phyloP scores from a whole-genome alignment of 2,888 invertebrate genomes.

The Microctonus brassicae region DNA sequence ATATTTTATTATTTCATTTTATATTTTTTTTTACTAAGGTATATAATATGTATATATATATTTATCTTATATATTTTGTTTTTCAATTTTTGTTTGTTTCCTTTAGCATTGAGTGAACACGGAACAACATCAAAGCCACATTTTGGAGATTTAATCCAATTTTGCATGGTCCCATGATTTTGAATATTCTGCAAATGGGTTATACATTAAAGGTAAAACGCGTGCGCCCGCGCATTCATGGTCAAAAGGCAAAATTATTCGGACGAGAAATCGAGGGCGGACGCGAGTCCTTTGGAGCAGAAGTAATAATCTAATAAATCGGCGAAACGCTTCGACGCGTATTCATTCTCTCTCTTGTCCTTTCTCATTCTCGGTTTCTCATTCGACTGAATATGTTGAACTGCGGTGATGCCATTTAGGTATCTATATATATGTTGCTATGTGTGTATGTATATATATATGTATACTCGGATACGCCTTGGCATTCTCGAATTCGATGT shows the following conservation, averaged over 20 bases:
- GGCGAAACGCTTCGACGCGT: slow-evolving; percentile 23
- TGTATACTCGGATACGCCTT: background rate
- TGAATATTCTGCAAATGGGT: slow-evolving; percentile 16
- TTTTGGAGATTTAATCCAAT: slow-evolving; percentile 16
- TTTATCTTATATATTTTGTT: background rate
- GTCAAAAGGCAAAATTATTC: background rate
- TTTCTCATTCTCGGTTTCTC: slow-evolving; percentile 5
- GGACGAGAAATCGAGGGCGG: slow-evolving; percentile 6
- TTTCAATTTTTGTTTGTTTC: background rate
- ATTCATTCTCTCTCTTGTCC: background rate
- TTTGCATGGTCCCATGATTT: slow-evolving; percentile 11
- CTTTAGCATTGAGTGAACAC: background rate
- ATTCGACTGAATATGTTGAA: background rate
- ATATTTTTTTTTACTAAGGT: background rate
- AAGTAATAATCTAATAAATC: slow-evolving; percentile 61
- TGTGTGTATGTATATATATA: background rate
- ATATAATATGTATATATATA: too few relatives aligned
- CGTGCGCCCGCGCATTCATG: background rate
- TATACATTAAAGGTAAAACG: background rate
- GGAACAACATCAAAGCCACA: slow-evolving; percentile 11
- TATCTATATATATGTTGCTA: background rate
- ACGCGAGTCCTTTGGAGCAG: slow-evolving; percentile 17
- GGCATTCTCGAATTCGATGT: slow-evolving; percentile 45
- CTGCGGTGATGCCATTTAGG: background rate
- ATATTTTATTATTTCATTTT: background rate